Evolutionary conservation across 2,113 vertebrate species (phyloP).

Genomic region (Capreolus pygargus): DNA sequence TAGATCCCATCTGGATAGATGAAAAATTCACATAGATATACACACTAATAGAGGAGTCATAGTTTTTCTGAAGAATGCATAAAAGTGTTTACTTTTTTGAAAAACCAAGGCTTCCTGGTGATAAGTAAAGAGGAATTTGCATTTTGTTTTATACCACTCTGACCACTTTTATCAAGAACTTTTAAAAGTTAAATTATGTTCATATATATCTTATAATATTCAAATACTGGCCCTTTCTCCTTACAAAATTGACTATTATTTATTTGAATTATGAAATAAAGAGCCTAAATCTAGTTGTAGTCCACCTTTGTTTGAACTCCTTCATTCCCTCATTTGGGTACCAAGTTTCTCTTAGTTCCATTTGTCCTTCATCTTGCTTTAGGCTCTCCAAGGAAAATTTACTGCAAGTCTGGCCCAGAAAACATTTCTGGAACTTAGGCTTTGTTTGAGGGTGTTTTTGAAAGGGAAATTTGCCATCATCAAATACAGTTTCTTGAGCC

Average conservation of each 20-base stretch:
- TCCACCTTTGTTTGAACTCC: background rate
- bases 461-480: conserved; percentile 72
- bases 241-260: background rate
- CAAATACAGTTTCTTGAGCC: conserved; percentile 67
- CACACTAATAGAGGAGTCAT: background rate
- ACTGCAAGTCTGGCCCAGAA: conserved; percentile 60
- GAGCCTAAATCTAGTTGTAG: background rate
- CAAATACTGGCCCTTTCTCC: background rate
- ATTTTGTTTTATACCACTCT: background rate
- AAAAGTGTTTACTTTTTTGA: background rate
- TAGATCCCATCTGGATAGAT: background rate
- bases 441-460: conserved; percentile 72
- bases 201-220: background rate
- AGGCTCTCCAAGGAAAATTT: conserved; percentile 59
- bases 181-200: background rate
- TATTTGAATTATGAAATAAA: conserved; percentile 17
- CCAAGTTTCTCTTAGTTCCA: background rate
- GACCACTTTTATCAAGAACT: conserved; percentile 23
- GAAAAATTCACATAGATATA: background rate
- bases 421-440: conserved; percentile 64
- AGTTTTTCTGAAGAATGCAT: background rate
- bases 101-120: background rate
- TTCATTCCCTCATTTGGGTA: background rate
- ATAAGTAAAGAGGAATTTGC: background rate
- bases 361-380: conserved; percentile 48